Percentiles rank a stretch among this genome's conserved stretches.
Evolutionary conservation across 2,113 vertebrate species (phyloP).

Genomic region (Maccullochella peelii): DNA sequence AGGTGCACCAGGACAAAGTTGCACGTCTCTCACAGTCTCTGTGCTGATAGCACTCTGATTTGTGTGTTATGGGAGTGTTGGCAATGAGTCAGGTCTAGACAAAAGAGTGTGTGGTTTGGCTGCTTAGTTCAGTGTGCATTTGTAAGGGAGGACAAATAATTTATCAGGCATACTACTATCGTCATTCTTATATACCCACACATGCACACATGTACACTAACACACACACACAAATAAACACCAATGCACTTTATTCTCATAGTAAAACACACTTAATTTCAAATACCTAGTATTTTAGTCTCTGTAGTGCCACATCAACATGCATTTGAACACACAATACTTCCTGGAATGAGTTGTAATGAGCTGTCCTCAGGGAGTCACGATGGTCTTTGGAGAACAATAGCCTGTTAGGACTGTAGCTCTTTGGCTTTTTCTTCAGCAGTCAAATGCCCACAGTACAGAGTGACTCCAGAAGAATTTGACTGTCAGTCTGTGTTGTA

Average conservation of each 20-base stretch:
- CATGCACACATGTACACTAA: conserved; percentile 20
- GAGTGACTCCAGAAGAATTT: conserved; percentile 31
- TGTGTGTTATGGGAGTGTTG: conserved; percentile 77
- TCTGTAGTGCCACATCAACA: background rate
- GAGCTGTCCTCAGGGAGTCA: conserved; percentile 13
- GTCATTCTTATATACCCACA: conserved; percentile 34
- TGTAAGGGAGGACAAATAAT: conserved; percentile 73
- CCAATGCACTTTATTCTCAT: conserved; percentile 23
- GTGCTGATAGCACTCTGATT: conserved; percentile 68
- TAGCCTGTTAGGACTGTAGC: conserved; percentile 28
- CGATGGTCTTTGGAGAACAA: conserved; percentile 31
- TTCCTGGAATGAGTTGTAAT: conserved; percentile 16
- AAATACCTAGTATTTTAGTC: conserved; percentile 4
- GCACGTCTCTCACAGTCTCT: conserved; percentile 57
- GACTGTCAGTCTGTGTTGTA: conserved; percentile 52
- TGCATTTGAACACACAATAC: conserved; percentile 13
- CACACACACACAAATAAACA: conserved; percentile 14
- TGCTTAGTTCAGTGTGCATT: conserved; percentile 58
- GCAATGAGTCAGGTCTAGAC: conserved; percentile 79
- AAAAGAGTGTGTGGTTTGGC: conserved; percentile 86
- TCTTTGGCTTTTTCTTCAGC: conserved; percentile 44
- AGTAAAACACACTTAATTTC: conserved; percentile 20
- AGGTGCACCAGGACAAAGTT: conserved; percentile 59
- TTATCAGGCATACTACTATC: conserved; percentile 64
- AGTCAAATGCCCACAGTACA: conserved; percentile 46